phyloP scores from a whole-genome alignment of 2,888 invertebrate genomes.

The Agrotis puta region DNA sequence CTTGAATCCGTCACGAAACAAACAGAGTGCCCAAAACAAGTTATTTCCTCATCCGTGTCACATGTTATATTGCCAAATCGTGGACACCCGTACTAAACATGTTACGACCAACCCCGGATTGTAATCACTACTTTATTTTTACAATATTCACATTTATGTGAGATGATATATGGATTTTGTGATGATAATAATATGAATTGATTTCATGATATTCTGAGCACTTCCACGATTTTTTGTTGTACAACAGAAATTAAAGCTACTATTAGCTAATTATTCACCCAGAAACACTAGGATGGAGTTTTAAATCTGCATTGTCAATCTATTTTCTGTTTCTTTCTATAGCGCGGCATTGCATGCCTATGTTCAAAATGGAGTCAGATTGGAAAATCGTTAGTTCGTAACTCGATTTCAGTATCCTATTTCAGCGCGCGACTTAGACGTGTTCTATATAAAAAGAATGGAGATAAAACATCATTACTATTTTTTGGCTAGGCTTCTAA shows the following conservation, averaged over 20 bases:
- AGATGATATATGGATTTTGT: conserved; percentile 36
- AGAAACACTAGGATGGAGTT: no score
- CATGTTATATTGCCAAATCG: conserved; percentile 64
- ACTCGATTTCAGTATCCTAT: no score
- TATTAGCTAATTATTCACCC: neutral
- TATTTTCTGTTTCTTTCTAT: no score
- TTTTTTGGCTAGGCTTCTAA: neutral
- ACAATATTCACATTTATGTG: conserved; percentile 71
- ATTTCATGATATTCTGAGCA: conserved; percentile 2
- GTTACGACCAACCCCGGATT: conserved; percentile 61
- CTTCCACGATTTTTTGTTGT: conserved; percentile 3
- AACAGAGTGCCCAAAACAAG: conserved; percentile 59
- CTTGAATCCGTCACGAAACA: conserved; percentile 46
- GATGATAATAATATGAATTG: conserved; percentile 39
- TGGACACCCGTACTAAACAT: conserved; percentile 73
- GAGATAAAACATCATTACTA: no score
- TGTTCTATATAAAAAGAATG: no score
- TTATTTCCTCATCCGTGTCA: conserved; percentile 58
- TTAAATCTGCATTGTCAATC: no score
- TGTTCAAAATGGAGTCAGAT: no score
- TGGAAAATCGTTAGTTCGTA: no score
- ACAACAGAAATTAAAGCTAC: neutral
- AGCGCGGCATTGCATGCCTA: no score
- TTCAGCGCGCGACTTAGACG: no score
- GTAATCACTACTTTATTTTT: conserved; percentile 64